Base-by-base conservation (phyloP, 2,113 vertebrate genomes). In the Osmerus mordax region DNA sequence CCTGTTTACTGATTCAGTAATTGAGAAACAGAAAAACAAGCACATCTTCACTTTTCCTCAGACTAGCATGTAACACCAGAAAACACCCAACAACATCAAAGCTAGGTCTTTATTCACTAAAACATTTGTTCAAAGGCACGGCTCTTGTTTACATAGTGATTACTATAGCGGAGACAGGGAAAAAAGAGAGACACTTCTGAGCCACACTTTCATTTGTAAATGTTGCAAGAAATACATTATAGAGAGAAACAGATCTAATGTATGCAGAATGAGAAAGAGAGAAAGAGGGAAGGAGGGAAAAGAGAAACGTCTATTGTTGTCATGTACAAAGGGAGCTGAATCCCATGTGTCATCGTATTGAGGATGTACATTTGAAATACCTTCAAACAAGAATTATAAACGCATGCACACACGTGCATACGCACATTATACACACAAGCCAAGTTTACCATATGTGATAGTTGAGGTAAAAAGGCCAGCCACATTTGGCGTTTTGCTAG, bases 31-130 rank as follows among this genome's bases (percentile, higher is more conserved):
- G 69, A 25, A 67, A 78, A 79, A 73, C 3, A 18, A 16, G 62
- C 62, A 36, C 62, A 36, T 41, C 5, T 18, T 32, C 32, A 65
- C 47, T 19, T 65, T 51, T 51, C 16, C 64, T 14, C 14, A 14
- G 23, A 23, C 60, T 13, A 71, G 70, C 15, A 66, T 78, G 67
- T 69, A 23, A 74, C 69, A 21, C 79, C 73, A 73, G 81, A 13
- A 53, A 72, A 74, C 70, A 28, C 66, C 65, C 72, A 21, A 23
- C 29, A 64, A 73, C 28, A 80, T 80, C 65, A 84, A 82, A 80
- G 72, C 25, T 3, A 36, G 18, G 65, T 77, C 29, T 78, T 77
- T 75, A 73, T 71, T 76, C 63, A 67, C 59, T 6, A n/a, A 73
- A 71, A 70, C 63, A 80, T 62, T 75, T 47, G 23, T 73, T 82